phyloP scores from a whole-genome alignment of 2,113 vertebrate genomes.

The Coreoperca whiteheadi region DNA sequence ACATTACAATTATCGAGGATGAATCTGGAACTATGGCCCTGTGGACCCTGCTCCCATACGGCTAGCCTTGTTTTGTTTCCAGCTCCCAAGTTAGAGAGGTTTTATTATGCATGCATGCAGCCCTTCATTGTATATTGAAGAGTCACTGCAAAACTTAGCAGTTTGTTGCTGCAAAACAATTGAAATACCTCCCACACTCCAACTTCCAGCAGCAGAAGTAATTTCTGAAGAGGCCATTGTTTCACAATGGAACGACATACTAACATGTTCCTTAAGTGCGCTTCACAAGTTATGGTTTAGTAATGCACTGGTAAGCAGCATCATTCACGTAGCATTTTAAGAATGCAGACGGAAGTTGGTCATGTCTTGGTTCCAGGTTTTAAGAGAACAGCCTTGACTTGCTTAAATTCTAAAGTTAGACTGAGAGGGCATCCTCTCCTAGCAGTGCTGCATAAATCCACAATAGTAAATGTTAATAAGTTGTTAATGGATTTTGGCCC shows the following conservation, averaged over 20 bases:
- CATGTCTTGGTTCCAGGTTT: background rate
- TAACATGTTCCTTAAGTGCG: background rate
- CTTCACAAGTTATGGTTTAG: slow-evolving; percentile 9
- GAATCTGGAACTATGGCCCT: slow-evolving; percentile 62
- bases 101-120: slow-evolving; percentile 67
- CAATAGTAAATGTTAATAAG: background rate
- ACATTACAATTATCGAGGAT: slow-evolving; percentile 77
- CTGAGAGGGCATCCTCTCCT: background rate
- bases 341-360: background rate
- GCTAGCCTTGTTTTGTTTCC: slow-evolving; percentile 63
- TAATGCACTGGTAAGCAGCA: background rate
- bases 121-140: slow-evolving; percentile 55
- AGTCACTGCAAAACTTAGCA: slow-evolving; percentile 31
- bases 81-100: slow-evolving; percentile 58
- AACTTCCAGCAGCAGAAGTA: slow-evolving; percentile 39
- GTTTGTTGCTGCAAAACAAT: slow-evolving; percentile 52
- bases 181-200: slow-evolving; percentile 59
- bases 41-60: slow-evolving; percentile 40
- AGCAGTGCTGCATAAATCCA: background rate
- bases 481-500: background rate
- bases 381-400: background rate
- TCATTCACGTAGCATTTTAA: background rate
- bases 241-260: background rate
- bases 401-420: background rate
- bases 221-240: slow-evolving; percentile 59